Conservation (phyloP, 2,113 vertebrate species). For the Odontesthes bonariensis region DNA sequence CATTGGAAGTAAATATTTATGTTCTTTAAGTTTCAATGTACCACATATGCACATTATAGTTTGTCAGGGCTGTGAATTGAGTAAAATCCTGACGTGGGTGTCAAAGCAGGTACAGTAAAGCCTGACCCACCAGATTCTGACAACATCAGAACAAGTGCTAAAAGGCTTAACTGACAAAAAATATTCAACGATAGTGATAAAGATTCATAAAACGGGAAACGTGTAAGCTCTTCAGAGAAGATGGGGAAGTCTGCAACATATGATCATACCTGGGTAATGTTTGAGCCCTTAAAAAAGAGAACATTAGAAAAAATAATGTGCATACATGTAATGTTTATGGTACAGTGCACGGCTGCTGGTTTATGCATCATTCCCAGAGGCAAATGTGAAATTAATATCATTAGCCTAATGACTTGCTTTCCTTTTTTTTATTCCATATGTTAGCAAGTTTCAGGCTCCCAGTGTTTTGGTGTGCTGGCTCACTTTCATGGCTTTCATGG, state of each 20-base stretch:
- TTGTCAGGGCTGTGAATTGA: neutral
- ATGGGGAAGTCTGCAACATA: neutral
- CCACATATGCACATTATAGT: neutral
- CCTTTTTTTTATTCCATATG: neutral
- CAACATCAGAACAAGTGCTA: neutral
- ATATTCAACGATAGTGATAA: too few relatives aligned
- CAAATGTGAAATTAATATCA: neutral
- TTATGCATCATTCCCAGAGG: neutral
- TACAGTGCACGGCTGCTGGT: neutral
- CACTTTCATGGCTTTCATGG: neutral
- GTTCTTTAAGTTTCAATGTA: neutral
- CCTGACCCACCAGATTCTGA: too few relatives aligned
- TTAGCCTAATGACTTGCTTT: constrained; percentile 1
- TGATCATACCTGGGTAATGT: neutral
- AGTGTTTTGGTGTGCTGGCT: neutral
- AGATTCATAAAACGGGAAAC: constrained; percentile 2
- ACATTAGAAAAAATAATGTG: neutral
- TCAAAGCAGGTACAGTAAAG: neutral
- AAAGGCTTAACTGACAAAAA: constrained; percentile 1
- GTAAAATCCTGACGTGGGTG: neutral
- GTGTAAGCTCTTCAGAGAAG: neutral
- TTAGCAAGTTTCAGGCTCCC: neutral
- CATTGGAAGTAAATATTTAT: too few relatives aligned
- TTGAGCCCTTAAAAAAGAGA: constrained; percentile 1
- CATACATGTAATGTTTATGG: neutral